Base-by-base conservation (phyloP, 1,140 invertebrate genomes). In the Scaptodrosophila lebanonensis region DNA sequence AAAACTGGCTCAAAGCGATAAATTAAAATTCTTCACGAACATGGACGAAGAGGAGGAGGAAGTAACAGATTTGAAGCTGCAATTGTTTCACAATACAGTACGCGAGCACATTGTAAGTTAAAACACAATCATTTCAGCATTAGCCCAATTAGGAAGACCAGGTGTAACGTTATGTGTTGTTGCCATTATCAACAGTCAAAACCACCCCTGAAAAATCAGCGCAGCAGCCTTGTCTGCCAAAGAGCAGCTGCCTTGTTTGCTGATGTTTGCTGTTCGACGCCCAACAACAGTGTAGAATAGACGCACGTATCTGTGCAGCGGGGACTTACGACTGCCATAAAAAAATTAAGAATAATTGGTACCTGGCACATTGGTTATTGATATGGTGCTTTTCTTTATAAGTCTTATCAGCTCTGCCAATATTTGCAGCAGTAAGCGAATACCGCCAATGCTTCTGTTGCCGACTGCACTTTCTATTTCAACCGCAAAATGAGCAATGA, bases 21-120 rank as follows among this genome's bases (percentile, higher is more conserved):
- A 82, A 36, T 29, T 66, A 35, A 53, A 62, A 27, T 60, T 72
- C 30, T 42, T 75, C 2, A 70, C 45, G 64, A 73, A 65, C 57
- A 86, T 85, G 79, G 75, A 84, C 2, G 83, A 85, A 2, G 89
- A 90, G 54, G 89, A 89, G 52, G 93, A 93, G 84, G 90, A 92
- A 87, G 90, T 91, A 39, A 90, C 91, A 44, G 93, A 95, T 87
- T 87, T 94, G 62, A 90, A 93, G 70, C 93, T 95, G 87, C 94
- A 95, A 88, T 90, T 95, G 85, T 98, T 98, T 88, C 95, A 97
- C 88, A 96, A 96, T 86, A 96, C 95, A 83, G 93, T 98, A 51
- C 89, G 96, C 61, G 95, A 97, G 88, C 94, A 97, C 88, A 95
- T 97, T 76, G 95, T 97, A 88, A 94, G 94, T 93, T 35, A 11